Base-by-base conservation (phyloP, 1,140 invertebrate genomes). In the Scaptodrosophila lebanonensis region DNA sequence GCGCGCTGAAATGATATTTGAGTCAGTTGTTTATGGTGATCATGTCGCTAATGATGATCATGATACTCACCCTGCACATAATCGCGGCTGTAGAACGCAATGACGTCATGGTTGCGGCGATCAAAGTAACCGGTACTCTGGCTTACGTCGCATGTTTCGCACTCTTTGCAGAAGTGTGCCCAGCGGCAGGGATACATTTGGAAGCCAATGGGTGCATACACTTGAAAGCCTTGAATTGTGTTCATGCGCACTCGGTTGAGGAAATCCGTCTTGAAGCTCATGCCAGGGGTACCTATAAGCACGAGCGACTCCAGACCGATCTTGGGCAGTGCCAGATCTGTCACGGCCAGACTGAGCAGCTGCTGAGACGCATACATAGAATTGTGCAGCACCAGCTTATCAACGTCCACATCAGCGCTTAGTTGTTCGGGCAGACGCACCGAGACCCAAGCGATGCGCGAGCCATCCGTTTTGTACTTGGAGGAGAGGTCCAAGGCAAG, bases 181-280 rank as follows among this genome's bases (percentile, higher is more conserved):
- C 72, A 85, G 76, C 67, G 90, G 89, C 66, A 90, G 85, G 82
- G 90, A 87, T 91, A 95, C 83, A 92, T 92, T 38, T 91, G 89
- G 83, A 95, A 96, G n/a, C 94, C 93, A 29, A 95, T 91, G 15
- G 95, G 92, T 66, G 91, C 91, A 85, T 92, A 97, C 59, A 95
- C 90, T 89, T 96, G 95, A 83, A 91, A 93, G 47, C 91, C 91
- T 39, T 87, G 87, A 47, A 96, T 94, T 2, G 94, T 96, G 85
- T 95, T 95, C 93, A 96, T 95, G 48, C 94, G 89, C 5, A 94
- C 93, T 67, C 93, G 89, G 68, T 96, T 98, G 11, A 97, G 89
- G 86, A 95, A 97, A 76, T 97, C 95, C 29, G 90, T 75, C 48
- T 91, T 91, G 40, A 96, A 88, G 70, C 93, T 91, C 86, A 93